Conservation (phyloP, 2,113 vertebrate genomes). For the Cyanoramphus novaezelandiae region DNA sequence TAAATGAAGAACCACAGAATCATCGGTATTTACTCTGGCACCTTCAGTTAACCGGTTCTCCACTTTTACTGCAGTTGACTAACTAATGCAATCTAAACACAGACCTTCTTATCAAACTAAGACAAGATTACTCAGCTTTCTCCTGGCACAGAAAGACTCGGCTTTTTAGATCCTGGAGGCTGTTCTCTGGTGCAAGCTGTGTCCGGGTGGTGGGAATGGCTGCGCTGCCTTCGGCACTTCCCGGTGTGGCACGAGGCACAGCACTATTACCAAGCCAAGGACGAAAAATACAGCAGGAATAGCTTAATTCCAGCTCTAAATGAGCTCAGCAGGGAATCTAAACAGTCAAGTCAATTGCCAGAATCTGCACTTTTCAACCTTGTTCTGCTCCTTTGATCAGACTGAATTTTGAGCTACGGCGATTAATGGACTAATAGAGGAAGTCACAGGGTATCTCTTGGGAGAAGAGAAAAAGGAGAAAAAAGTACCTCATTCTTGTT, state of each 20-base stretch:
- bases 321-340: constrained; percentile 56
- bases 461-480: not conserved
- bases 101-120: not conserved
- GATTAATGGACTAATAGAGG: constrained; percentile 64
- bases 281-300: constrained; percentile 24
- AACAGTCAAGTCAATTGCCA: constrained; percentile 55
- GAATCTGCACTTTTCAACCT: constrained; percentile 58
- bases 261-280: not conserved
- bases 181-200: not conserved
- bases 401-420: constrained; percentile 40
- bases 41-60: not conserved
- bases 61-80: not conserved
- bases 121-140: not conserved
- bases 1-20: not conserved
- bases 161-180: not conserved
- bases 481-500: not conserved
- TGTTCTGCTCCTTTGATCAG: constrained; percentile 69
- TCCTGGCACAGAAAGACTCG: not conserved
- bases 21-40: not conserved
- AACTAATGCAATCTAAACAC: not conserved
- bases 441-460: constrained; percentile 43
- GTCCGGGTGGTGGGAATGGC: not conserved
- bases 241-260: not conserved
- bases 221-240: not conserved
- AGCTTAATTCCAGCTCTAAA: constrained; percentile 58